Evolutionary conservation across 2,888 invertebrate species (phyloP).

Genomic region (Cabera pusaria): DNA sequence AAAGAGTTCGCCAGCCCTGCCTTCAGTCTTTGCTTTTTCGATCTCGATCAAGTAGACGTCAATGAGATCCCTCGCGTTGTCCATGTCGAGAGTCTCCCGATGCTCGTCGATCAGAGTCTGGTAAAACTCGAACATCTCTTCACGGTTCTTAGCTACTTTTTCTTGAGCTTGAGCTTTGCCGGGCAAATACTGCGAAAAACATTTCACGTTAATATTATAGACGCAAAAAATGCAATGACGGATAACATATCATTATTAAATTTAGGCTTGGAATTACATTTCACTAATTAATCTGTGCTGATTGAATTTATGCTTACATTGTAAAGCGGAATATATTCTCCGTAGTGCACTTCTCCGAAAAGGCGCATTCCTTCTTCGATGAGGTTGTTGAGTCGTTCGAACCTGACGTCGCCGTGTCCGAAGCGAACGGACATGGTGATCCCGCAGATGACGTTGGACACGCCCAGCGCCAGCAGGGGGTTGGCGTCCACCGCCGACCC

Average conservation of each 20-base stretch:
- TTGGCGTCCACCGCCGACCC: conserved; percentile 90
- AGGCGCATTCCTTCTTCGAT: conserved; percentile 96
- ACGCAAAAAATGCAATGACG: no score
- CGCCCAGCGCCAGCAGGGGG: conserved; percentile 89
- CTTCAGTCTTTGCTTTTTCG: conserved; percentile 90
- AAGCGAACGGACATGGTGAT: conserved; percentile 95
- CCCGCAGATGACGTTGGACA: conserved; percentile 95
- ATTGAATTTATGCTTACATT: conserved; percentile 63
- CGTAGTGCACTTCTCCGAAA: conserved; percentile 91
- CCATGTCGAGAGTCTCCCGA: conserved; percentile 88
- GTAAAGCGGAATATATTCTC: conserved; percentile 92
- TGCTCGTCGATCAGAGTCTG: conserved; percentile 93
- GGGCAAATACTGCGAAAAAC: conserved; percentile 80
- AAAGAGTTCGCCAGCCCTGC: conserved; percentile 88
- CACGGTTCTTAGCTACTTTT: conserved; percentile 87
- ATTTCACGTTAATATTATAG: no score
- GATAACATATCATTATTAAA: no score
- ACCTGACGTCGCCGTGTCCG: conserved; percentile 89
- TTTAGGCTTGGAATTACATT: no score
- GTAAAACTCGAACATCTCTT: conserved; percentile 93
- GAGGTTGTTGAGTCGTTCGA: conserved; percentile 91
- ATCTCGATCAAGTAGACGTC: conserved; percentile 94
- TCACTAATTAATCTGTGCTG: not conserved
- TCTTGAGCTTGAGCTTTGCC: conserved; percentile 85
- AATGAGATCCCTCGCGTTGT: conserved; percentile 91